phyloP scores from a whole-genome alignment of 2,797 vertebrate species.

The Pangasius sanitwongsei region DNA sequence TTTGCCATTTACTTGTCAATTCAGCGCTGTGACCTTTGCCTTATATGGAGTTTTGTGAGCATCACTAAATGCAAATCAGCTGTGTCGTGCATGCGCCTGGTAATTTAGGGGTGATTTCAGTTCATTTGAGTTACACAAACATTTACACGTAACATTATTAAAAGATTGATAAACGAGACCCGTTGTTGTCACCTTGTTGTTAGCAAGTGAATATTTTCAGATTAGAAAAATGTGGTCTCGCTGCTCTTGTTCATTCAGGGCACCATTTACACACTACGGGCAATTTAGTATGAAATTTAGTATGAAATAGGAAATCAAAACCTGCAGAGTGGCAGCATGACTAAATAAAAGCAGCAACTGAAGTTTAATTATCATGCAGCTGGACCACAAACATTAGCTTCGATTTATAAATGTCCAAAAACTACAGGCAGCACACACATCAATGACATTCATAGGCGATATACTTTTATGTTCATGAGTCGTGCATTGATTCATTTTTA shows the following conservation, averaged over 20 bases:
- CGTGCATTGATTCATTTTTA: no score
- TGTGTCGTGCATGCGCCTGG: neutral
- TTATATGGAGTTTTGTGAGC: neutral
- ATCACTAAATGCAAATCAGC: neutral
- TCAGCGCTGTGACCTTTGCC: neutral
- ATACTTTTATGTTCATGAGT: no score
- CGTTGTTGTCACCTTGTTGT: neutral
- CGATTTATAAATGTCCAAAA: no score
- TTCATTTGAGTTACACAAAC: neutral
- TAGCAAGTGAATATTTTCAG: neutral
- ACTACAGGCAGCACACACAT: no score
- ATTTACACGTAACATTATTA: neutral
- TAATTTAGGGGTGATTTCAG: neutral
- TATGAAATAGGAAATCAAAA: neutral
- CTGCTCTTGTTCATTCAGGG: neutral
- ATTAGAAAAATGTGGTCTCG: neutral
- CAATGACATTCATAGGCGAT: no score
- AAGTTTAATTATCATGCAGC: neutral
- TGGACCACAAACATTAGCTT: no score
- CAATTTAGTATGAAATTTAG: neutral
- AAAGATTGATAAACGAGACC: neutral
- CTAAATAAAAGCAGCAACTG: no score
- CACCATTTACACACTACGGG: neutral
- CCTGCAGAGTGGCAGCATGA: neutral
- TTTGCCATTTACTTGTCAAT: neutral